phyloP scores from a whole-genome alignment of 1,140 invertebrate genomes.

The Bombus turneri region DNA sequence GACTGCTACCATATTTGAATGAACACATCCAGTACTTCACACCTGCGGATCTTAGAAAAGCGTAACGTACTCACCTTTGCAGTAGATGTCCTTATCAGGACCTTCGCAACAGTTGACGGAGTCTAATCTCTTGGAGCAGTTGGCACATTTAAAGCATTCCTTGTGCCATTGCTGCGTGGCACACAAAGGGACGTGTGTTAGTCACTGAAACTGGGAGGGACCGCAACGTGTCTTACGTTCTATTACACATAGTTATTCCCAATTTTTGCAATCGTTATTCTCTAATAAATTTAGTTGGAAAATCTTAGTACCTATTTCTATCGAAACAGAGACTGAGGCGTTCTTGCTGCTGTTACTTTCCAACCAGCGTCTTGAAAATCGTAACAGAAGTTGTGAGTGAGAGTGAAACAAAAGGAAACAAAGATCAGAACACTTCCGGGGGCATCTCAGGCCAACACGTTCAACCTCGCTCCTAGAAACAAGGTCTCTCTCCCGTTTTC shows the following conservation, averaged over 20 bases:
- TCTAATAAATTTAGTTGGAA: too few species aligned
- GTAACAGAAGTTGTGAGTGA: background rate
- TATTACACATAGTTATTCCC: conserved; percentile 44
- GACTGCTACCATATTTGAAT: background rate
- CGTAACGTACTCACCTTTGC: conserved; percentile 90
- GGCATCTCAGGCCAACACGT: background rate
- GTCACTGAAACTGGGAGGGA: conserved; percentile 71
- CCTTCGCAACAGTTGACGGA: conserved; percentile 97
- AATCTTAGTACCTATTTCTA: background rate
- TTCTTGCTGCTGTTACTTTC: background rate
- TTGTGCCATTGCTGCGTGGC: conserved; percentile 89
- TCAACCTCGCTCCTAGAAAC: too few species aligned
- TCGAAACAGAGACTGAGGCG: conserved; percentile 4
- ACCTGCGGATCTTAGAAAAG: background rate
- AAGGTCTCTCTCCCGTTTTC: background rate
- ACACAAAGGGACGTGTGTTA: conserved; percentile 77
- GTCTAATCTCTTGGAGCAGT: conserved; percentile 97
- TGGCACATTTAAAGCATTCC: conserved; percentile 97
- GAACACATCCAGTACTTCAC: conserved; percentile 26
- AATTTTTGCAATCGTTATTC: background rate
- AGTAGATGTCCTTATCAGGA: conserved; percentile 98
- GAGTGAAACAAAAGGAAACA: background rate
- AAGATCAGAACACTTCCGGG: background rate
- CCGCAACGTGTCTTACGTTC: conserved; percentile 30
- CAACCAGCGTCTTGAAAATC: background rate